phyloP scores from a whole-genome alignment of 2,113 vertebrate genomes.

The Gila orcuttii region DNA sequence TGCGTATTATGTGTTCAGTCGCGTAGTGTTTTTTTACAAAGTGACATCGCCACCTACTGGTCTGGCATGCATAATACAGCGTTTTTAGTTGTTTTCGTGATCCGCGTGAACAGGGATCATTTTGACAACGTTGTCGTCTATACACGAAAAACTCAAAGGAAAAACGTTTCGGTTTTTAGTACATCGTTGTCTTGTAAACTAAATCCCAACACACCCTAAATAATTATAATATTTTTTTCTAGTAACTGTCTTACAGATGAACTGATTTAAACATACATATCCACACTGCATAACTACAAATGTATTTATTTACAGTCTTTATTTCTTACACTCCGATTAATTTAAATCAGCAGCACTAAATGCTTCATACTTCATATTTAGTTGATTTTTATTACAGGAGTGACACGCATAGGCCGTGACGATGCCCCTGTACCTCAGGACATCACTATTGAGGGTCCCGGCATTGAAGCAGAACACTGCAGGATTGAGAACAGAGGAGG shows the following conservation, averaged over 20 bases:
- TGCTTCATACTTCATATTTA: background rate
- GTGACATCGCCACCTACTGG: too few species aligned
- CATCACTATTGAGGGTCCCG: slow-evolving; percentile 76
- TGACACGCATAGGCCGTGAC: slow-evolving; percentile 79
- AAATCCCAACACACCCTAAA: too few species aligned
- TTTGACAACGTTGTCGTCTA: too few species aligned
- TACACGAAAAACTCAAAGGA: too few species aligned
- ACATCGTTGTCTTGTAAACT: too few species aligned
- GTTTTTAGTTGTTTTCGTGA: too few species aligned
- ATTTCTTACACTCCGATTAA: background rate
- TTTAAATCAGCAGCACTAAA: background rate
- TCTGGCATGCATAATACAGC: too few species aligned
- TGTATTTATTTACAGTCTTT: background rate
- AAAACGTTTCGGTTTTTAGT: too few species aligned
- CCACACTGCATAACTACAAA: background rate
- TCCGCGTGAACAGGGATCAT: too few species aligned
- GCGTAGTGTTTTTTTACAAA: too few species aligned
- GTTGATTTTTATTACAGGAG: slow-evolving; percentile 65
- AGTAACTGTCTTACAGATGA: background rate
- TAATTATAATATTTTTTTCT: too few species aligned
- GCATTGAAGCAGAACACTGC: slow-evolving; percentile 79
- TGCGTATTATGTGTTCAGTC: too few species aligned
- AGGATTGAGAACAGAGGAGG: slow-evolving; percentile 75
- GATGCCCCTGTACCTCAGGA: slow-evolving; percentile 77
- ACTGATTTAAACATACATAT: slow-evolving; percentile 38